Evolutionary conservation across 1,140 invertebrate genomes (phyloP).

Genomic region (Aphelenchoides fujianensis): DNA sequence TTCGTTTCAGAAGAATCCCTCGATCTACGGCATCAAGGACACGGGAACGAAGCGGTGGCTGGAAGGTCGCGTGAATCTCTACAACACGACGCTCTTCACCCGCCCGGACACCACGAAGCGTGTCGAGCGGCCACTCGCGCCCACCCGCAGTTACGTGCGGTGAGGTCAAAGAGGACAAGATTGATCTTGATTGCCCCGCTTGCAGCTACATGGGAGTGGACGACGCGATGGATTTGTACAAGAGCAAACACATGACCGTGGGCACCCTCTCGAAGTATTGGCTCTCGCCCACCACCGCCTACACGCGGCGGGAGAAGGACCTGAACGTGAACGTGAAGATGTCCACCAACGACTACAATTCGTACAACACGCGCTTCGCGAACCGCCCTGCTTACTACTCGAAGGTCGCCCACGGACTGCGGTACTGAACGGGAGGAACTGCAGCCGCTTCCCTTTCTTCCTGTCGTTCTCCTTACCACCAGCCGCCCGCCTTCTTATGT

Average conservation of each 20-base stretch:
- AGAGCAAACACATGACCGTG: constrained; percentile 39
- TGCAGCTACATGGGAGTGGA: constrained; percentile 42
- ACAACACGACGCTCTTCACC: constrained; percentile 34
- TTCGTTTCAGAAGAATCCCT: constrained; percentile 8
- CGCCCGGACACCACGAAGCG: neutral
- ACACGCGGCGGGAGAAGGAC: constrained; percentile 18
- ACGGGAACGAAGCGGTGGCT: constrained; percentile 40
- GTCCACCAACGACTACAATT: constrained; percentile 12
- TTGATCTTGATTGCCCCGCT: constrained; percentile 10
- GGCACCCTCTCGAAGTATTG: constrained; percentile 40
- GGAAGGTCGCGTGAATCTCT: constrained; percentile 34
- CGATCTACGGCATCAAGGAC: constrained; percentile 31
- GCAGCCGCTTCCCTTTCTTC: too few species aligned
- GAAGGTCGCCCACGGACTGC: neutral
- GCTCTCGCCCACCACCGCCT: constrained; percentile 22
- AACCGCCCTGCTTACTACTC: constrained; percentile 25
- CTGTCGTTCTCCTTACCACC: too few species aligned
- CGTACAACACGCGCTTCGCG: constrained; percentile 19
- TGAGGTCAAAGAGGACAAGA: constrained; percentile 23
- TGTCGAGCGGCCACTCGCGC: constrained; percentile 35
- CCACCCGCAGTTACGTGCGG: constrained; percentile 29
- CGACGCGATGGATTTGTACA: constrained; percentile 38
- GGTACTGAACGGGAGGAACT: too few species aligned
- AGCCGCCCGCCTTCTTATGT: too few species aligned
- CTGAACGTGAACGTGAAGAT: constrained; percentile 4